phyloP scores from a whole-genome alignment of 2,888 invertebrate genomes.

The Achlya flavicornis region DNA sequence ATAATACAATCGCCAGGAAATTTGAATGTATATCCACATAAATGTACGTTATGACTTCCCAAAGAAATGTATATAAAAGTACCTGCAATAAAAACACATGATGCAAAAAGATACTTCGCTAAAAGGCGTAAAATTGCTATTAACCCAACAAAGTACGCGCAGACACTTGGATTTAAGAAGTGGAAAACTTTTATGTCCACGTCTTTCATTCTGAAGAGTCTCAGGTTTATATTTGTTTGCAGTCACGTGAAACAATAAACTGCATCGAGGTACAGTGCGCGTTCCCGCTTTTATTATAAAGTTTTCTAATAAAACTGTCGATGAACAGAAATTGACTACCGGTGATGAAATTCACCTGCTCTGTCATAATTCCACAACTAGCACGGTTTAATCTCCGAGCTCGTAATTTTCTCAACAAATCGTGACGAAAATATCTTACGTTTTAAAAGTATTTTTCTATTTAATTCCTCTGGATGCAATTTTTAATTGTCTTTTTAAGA shows the following conservation, averaged over 20 bases:
- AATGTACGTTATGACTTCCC: not conserved
- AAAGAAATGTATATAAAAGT: conserved; percentile 1
- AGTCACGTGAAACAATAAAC: conserved; percentile 54
- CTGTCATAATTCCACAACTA: conserved; percentile 7
- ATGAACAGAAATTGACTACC: conserved; percentile 52
- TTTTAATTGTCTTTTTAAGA: not conserved
- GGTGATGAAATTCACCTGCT: conserved; percentile 26
- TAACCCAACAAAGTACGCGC: conserved; percentile 32
- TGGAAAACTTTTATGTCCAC: conserved; percentile 49
- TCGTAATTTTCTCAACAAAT: conserved; percentile 10
- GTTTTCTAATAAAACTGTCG: conserved; percentile 62
- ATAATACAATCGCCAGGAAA: not conserved
- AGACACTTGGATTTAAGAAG: conserved; percentile 39
- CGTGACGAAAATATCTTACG: conserved; percentile 21
- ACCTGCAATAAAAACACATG: conserved; percentile 11
- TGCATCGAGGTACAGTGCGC: conserved; percentile 38
- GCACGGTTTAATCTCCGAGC: conserved; percentile 8
- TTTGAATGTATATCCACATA: not conserved
- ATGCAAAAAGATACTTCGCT: conserved; percentile 13
- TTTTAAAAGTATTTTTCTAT: conserved; percentile 6
- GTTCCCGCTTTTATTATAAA: conserved; percentile 47
- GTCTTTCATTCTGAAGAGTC: conserved; percentile 35
- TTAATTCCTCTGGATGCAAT: conserved; percentile 1
- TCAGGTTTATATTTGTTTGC: conserved; percentile 31
- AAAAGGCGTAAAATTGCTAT: conserved; percentile 17